phyloP scores from a whole-genome alignment of 1,140 invertebrate species.

The Drosophila arizonae region DNA sequence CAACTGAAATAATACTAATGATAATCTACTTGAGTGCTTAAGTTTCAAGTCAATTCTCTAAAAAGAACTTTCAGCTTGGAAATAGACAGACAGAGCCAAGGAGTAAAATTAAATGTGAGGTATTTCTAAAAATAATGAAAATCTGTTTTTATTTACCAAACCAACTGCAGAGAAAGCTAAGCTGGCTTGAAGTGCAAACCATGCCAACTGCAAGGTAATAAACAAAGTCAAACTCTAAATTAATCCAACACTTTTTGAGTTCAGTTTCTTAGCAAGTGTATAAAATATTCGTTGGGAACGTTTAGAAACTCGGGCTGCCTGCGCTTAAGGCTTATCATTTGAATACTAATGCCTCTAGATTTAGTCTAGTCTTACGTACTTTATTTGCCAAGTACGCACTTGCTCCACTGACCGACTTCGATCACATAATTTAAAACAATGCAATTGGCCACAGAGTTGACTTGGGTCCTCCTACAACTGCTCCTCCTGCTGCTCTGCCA shows the following conservation, averaged over 20 bases:
- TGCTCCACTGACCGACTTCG: slow-evolving; percentile 67
- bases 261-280: neutral
- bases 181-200: too few relatives aligned
- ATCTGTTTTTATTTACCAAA: too few relatives aligned
- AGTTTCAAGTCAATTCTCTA: too few relatives aligned
- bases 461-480: neutral
- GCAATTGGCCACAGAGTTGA: neutral
- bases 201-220: too few relatives aligned
- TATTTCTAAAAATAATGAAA: too few relatives aligned
- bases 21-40: neutral
- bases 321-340: slow-evolving; percentile 23
- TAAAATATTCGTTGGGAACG: neutral
- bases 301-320: neutral
- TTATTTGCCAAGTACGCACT: slow-evolving; percentile 36
- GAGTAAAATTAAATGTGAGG: too few relatives aligned
- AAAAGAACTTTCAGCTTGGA: too few relatives aligned
- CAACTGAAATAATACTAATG: neutral
- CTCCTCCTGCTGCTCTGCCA: neutral
- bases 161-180: too few relatives aligned
- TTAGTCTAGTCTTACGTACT: slow-evolving; percentile 10
- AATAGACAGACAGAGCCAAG: too few relatives aligned
- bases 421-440: slow-evolving; percentile 57
- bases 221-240: too few relatives aligned
- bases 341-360: neutral
- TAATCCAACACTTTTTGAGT: neutral